These are phyloP conservation scores for Lepidocyrtinus sp. DNA, from an alignment of 2,888 invertebrate species.

Conservation along the genomic window DNA sequence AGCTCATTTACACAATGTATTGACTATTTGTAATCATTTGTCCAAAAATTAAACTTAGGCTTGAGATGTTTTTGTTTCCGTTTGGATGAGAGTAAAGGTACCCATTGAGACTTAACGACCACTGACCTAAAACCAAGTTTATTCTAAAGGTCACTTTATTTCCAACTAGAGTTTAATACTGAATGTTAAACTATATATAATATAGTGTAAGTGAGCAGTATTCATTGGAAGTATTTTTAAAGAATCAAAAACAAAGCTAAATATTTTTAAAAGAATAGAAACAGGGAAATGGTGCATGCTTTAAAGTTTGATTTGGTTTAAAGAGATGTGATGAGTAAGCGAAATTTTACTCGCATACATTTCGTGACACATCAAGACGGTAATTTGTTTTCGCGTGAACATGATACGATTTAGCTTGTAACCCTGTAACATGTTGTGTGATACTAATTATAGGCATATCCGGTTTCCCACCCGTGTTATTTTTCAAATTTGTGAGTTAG, in stretches of 20 bases:
- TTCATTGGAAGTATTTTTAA: not conserved
- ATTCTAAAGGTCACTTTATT: not conserved
- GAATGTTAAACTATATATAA: not conserved
- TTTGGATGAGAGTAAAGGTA: too few relatives aligned
- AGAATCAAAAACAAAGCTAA: not conserved
- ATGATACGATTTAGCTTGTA: conserved; percentile 15
- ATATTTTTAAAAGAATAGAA: not conserved
- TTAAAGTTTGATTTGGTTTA: not conserved
- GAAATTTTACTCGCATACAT: not conserved
- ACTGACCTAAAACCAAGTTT: too few relatives aligned
- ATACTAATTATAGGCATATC: conserved; percentile 21
- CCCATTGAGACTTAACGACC: too few relatives aligned
- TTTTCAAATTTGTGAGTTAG: not conserved
- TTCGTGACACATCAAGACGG: too few relatives aligned
- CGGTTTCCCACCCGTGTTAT: not conserved
- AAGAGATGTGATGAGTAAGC: not conserved
- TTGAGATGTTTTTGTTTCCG: not conserved
- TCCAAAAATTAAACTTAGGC: not conserved
- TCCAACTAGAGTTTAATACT: not conserved
- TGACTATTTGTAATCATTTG: too few relatives aligned
- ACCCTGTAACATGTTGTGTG: conserved; percentile 32
- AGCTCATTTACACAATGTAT: too few relatives aligned
- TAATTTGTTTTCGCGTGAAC: too few relatives aligned
- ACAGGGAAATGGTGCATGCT: not conserved
- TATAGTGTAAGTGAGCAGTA: not conserved